phyloP scores from a whole-genome alignment of 1,140 invertebrate species.

The Vollenhovia emeryi region DNA sequence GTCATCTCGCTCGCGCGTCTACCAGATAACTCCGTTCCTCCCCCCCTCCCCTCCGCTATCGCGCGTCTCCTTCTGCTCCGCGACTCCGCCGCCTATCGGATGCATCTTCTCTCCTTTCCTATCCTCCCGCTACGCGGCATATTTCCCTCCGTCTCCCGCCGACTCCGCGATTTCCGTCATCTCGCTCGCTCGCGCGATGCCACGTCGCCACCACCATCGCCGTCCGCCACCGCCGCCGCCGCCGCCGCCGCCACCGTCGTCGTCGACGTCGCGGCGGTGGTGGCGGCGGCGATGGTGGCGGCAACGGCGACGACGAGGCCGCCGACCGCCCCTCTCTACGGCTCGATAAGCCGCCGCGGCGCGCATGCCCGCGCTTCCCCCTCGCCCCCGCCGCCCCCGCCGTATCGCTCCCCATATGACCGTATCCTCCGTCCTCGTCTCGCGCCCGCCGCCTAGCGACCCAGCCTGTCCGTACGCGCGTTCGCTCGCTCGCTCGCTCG shows the following conservation, averaged over 20 bases:
- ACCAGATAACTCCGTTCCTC: constrained; percentile 25
- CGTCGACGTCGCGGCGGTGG: constrained; percentile 8
- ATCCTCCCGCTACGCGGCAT: constrained; percentile 36
- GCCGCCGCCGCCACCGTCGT: neutral
- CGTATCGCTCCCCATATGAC: constrained; percentile 50
- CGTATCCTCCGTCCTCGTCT: constrained; percentile 51
- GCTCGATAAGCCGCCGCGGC: constrained; percentile 72
- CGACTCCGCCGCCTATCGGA: constrained; percentile 1
- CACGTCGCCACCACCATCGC: constrained; percentile 49
- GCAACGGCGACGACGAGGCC: constrained; percentile 68
- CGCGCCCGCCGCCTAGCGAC: constrained; percentile 49
- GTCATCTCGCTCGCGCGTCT: constrained; percentile 21
- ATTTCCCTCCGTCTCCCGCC: constrained; percentile 5
- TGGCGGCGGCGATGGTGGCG: neutral
- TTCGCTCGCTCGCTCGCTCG: constrained; percentile 59
- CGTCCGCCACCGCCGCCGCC: neutral
- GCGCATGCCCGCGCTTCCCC: constrained; percentile 72
- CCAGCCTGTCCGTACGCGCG: constrained; percentile 46
- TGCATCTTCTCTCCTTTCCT: constrained; percentile 9
- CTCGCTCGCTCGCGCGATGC: constrained; percentile 49
- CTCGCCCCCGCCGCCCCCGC: constrained; percentile 28
- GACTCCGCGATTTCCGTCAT: neutral
- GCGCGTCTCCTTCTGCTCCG: neutral
- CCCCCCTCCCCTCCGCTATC: neutral
- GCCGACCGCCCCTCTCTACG: constrained; percentile 69